These are phyloP conservation scores for Lacerta agilis DNA, from an alignment of 2,797 vertebrate genomes.

Conservation along the genomic window DNA sequence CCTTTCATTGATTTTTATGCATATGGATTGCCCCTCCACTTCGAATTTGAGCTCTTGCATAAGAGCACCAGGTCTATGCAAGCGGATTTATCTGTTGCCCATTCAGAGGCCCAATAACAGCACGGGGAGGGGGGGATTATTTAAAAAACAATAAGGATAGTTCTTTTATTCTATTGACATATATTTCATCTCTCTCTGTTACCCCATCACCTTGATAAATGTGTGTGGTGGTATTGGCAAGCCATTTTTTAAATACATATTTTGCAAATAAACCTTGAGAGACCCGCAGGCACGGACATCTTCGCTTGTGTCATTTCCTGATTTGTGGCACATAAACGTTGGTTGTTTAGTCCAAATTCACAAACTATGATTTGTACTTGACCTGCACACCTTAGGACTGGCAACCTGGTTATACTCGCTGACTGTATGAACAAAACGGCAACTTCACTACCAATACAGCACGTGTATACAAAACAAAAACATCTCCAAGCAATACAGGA, in stretches of 20 bases:
- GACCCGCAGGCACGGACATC: no score
- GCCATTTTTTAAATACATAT: not conserved
- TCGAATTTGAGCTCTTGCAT: not conserved
- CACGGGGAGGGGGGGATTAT: not conserved
- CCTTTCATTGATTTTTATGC: not conserved
- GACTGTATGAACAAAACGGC: no score
- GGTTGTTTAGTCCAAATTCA: not conserved
- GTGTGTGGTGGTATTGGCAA: not conserved
- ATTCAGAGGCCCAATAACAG: not conserved
- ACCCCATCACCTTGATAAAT: not conserved
- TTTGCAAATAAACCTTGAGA: not conserved
- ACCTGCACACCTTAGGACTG: not conserved
- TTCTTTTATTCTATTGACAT: not conserved
- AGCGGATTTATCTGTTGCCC: not conserved
- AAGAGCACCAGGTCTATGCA: not conserved
- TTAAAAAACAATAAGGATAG: not conserved
- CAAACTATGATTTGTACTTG: not conserved
- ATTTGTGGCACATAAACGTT: not conserved
- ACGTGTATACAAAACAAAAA: no score
- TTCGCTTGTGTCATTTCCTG: not conserved
- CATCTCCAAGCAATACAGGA: no score
- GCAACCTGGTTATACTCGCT: no score
- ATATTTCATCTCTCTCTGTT: not conserved
- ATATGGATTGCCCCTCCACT: not conserved
- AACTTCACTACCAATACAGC: no score